Evolutionary conservation across 2,888 invertebrate species (phyloP), one percentile per base, ranked within the genome.

Genomic region (Baccha elongata): DNA sequence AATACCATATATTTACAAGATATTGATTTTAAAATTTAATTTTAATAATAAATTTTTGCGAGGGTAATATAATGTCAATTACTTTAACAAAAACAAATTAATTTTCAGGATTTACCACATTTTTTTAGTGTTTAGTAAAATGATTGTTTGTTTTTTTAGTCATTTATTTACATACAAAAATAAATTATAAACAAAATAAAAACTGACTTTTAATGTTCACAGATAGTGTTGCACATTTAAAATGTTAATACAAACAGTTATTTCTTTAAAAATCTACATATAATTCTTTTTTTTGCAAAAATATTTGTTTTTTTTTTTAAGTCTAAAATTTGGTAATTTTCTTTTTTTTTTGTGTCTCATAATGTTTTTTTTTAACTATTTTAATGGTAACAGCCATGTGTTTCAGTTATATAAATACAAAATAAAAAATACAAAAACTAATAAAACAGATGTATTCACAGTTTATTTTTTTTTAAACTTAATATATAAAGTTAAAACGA

Each of bases 181-280:
- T 83, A 78, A 78, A 83, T 78, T 73, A 64, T 83, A 73, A 62
- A 62, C 48, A 62, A 19, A 50, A 26, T 44, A 32, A 29, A 48
- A 76, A 78, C 55, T 83, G 72, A 83, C 83, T 83, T 73, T 62
- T 81, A 78, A n/a, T 64, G 10, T 68, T 83, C 83, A 83, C 83
- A 83, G 83, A 83, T 73, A 73, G 23, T 19, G 81, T 83, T 76
- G 76, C 76, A 67, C 62, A 71, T 81, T 71, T 81, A 46, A 50
- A 69, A 74, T 68, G 52, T 73, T 52, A 65, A 72, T 72, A 72
- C 32, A 67, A 58, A 55, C 37, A 55, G 37, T 26, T 35, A n/a
- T 23, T 40, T 58, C 10, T 40, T 21, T 58, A 37, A 10, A n/a
- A 23, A 26, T n/a, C n/a, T n/a, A n/a, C n/a, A n/a, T 40, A 35